Evolutionary conservation across 1,140 invertebrate species (phyloP), one percentile per base, ranked within the genome.

Genomic region (Camponotus vicinus): DNA sequence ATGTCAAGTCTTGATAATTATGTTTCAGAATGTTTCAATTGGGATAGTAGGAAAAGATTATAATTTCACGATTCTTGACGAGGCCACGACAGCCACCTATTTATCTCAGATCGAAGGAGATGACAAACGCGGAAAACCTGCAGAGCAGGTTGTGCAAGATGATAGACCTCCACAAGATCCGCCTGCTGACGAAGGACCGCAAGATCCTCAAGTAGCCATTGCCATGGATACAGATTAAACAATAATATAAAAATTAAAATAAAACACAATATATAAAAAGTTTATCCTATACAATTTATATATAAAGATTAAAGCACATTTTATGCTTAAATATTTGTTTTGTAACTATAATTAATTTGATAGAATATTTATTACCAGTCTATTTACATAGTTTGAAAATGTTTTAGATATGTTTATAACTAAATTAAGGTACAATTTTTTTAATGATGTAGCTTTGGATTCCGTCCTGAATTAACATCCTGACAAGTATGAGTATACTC

Each of bases 11-110:
- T 61, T 0, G 52, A 1, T 5, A 57, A 63, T 63, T 87, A 64
- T 77, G 34, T 92, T 93, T 95, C 94, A 98, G 97, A 99, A 99
- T 94, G 98, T 99, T 63, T 99, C 98, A 0, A 97, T 99, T 91
- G 98, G 97, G 0, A 96, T 99, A 89, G 98, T 99, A 21, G 98
- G 98, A 13, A 97, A 98, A 91, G 97, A 96, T 83, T 97, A 96
- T 37, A 95, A 97, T 0, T 98, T 99, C 89, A 97, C 96, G 67
- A 97, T 99, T 80, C 96, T 97, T 82, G 97, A 98, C 87, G 98
- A 99, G 93, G 96, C 97, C 1, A 96, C 96, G 84, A 97, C 97
- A 52, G 94, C 96, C 2, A 93, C 95, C 34, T 99, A 97, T 93
- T 94, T 98, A 57, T 94, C 96, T 0, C 95, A 97, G 86, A 97